Conservation (phyloP, 1,140 invertebrate species). For the Atta texana region DNA sequence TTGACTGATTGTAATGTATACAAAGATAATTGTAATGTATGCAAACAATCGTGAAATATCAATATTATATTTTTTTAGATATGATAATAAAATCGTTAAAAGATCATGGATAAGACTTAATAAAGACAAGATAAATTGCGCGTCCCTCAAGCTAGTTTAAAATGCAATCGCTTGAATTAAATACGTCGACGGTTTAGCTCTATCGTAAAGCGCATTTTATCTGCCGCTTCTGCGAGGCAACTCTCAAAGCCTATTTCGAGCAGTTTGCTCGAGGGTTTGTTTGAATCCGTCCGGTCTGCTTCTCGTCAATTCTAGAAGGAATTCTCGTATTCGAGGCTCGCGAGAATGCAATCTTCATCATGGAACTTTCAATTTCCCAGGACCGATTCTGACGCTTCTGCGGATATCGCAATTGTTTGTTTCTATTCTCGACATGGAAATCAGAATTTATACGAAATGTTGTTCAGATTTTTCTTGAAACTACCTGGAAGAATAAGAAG, state of each 20-base stretch:
- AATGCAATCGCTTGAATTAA: conserved; percentile 45
- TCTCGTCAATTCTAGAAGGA: conserved; percentile 52
- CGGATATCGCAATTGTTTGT: conserved; percentile 45
- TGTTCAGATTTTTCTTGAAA: conserved; percentile 35
- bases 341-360: conserved; percentile 49
- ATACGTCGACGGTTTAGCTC: conserved; percentile 34
- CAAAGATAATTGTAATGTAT: too few relatives aligned
- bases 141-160: background rate
- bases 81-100: background rate
- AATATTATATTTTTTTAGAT: background rate
- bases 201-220: conserved; percentile 52
- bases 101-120: background rate
- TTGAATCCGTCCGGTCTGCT: conserved; percentile 55
- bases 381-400: conserved; percentile 44
- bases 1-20: background rate
- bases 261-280: conserved; percentile 58
- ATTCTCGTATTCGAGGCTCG: conserved; percentile 6
- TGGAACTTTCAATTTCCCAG: conserved; percentile 47
- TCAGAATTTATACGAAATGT: conserved; percentile 48
- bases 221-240: conserved; percentile 29
- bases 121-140: background rate
- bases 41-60: background rate
- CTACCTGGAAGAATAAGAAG: background rate
- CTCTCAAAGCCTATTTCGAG: conserved; percentile 38
- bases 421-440: conserved; percentile 40